A percentile compares a stretch with the other conserved stretches of the same genome.
Evolutionary conservation across 2,797 vertebrate species (phyloP).

Genomic region (Gymnopithys bicolor): DNA sequence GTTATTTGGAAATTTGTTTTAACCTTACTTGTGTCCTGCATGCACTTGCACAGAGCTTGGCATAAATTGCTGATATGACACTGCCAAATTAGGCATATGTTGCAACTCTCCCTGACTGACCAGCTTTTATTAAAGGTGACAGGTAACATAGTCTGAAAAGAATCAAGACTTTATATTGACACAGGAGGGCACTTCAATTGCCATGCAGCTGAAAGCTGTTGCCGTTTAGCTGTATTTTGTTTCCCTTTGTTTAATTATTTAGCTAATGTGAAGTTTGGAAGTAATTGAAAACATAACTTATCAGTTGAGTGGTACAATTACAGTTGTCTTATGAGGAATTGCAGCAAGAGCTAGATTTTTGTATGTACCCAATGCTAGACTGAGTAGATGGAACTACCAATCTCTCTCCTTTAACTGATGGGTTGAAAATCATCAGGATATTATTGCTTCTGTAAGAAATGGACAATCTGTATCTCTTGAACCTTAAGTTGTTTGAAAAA

Average conservation of each 20-base stretch:
- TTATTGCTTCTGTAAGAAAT: neutral
- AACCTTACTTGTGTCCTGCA: neutral
- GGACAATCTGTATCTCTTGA: neutral
- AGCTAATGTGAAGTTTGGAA: neutral
- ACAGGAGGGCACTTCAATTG: neutral
- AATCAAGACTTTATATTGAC: neutral
- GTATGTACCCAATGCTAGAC: rapidly evolving
- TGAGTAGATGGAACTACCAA: neutral
- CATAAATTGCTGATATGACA: neutral
- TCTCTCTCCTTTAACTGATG: neutral
- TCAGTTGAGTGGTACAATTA: neutral
- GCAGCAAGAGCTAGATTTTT: neutral
- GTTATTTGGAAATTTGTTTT: neutral
- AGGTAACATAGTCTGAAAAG: neutral
- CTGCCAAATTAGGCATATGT: neutral
- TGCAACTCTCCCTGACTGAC: neutral
- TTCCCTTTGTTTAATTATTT: neutral
- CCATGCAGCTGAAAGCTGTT: neutral
- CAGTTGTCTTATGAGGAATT: neutral
- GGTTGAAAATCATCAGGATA: neutral
- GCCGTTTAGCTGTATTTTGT: neutral
- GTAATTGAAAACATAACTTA: neutral
- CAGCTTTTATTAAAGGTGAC: neutral
- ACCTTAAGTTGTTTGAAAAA: neutral
- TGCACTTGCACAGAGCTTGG: neutral